Conservation (phyloP, 2,888 invertebrate species). For the Drosophila meridiana region DNA sequence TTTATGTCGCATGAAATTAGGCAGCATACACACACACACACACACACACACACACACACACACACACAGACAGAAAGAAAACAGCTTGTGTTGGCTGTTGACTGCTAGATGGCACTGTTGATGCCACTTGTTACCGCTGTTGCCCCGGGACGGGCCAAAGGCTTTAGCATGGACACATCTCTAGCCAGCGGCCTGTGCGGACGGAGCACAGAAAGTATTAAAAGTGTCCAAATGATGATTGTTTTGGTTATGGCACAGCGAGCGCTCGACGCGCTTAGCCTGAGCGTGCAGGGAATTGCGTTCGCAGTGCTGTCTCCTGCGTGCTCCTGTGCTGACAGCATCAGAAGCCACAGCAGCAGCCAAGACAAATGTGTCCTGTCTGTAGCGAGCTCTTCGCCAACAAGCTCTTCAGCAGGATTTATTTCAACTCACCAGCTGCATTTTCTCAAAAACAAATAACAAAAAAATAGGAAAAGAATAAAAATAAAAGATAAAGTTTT, state of each 20-base stretch:
- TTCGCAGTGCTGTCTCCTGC: constrained; percentile 14
- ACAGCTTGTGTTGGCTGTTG: constrained; percentile 24
- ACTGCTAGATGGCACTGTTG: constrained; percentile 50
- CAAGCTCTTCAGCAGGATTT: constrained; percentile 58
- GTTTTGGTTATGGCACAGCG: constrained; percentile 79
- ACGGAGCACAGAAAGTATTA: constrained; percentile 79
- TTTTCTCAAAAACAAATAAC: constrained; percentile 4
- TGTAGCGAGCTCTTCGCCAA: constrained; percentile 33
- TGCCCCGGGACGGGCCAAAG: constrained; percentile 54
- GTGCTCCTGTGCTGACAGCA: constrained; percentile 34
- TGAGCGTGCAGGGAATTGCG: constrained; percentile 66
- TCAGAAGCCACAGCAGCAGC: constrained; percentile 30
- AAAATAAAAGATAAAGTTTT: neutral
- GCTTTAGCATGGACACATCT: constrained; percentile 38
- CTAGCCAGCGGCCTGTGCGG: constrained; percentile 20
- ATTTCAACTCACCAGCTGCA: constrained; percentile 66
- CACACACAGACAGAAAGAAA: neutral
- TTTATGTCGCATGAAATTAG: constrained; percentile 77
- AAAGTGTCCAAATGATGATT: constrained; percentile 84
- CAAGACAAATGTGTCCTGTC: constrained; percentile 59
- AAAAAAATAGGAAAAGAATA: constrained; percentile 3
- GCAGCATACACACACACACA: constrained; percentile 41
- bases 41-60: constrained; percentile 4
- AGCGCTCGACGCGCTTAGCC: constrained; percentile 47
- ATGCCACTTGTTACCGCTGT: constrained; percentile 64